Evolutionary conservation across 2,888 invertebrate species (phyloP), one percentile per base, ranked within the genome.

Genomic region (Lypha dubia): DNA sequence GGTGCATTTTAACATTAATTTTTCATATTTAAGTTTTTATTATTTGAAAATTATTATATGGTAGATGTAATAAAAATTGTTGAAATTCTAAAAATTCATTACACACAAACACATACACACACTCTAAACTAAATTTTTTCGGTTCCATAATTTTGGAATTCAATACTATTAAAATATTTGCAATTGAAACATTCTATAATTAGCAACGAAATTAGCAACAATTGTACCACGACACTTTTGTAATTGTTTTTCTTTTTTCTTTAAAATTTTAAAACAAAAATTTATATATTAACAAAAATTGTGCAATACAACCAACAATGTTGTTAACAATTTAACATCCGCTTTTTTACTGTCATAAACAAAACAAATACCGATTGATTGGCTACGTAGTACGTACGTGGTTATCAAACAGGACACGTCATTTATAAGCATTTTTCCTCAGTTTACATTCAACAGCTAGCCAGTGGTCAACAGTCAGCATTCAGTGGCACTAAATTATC

Each of bases 401-500:
- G 71, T 56, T 71, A 28, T 28, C 5, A 51, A 68, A 68, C 41
- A 80, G 74, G 80, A 80, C 80, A 80, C 80, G 80, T 80, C 80
- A 80, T 74, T 44, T 68, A 44, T 80, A 74, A 67, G 32, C 20
- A 60, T 74, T 44, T 74, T 44, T 60, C 32, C 51, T 13, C 41
- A 74, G 28, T 67, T 35, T 11, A 46, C 53, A 56, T 46, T 65
- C 63, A 63, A 8, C n/a, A 44, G 44, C n/a, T 35, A 56, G 44
- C 24, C 38, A 68, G 32, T 20, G 7, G 32, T 17, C 24, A 65
- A 24, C 13, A 32, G 60, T 13, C 53, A 5, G 4, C 35, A 58
- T 11, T 8, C 49, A 38, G 28, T 70, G 41, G 38, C 70, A 70
- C 22, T 0, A 13, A 35, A 24, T 15, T 51, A 0, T 17, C n/a